A percentile compares a stretch with the other conserved stretches of the same genome.
Conservation (phyloP, 2,113 vertebrate genomes). For the Petroica traversi region DNA sequence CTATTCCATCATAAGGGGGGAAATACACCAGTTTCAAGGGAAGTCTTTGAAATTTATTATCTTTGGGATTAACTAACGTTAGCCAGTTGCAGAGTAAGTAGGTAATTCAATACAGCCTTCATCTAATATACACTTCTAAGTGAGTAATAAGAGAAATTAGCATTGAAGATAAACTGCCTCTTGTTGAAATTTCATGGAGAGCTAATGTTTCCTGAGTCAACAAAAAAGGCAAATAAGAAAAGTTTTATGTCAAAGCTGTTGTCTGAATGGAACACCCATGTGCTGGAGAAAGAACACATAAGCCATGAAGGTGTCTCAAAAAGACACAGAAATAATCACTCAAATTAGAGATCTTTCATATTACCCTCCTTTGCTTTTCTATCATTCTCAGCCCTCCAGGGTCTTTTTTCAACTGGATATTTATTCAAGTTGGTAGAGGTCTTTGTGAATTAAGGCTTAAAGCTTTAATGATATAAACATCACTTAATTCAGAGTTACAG, state of each 20-base stretch:
- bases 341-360: not conserved
- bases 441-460: not conserved
- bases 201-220: not conserved
- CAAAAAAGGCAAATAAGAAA: not conserved
- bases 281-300: not conserved
- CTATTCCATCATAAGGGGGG: not conserved
- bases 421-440: not conserved
- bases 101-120: slow-evolving; percentile 21
- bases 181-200: slow-evolving; percentile 37
- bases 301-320: not conserved
- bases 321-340: not conserved
- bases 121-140: not conserved
- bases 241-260: not conserved
- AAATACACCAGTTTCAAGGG: not conserved
- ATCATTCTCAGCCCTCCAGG: not conserved
- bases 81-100: not conserved
- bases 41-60: slow-evolving; percentile 9
- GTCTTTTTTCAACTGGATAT: not conserved
- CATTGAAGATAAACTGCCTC: not conserved
- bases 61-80: not conserved
- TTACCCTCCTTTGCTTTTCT: not conserved
- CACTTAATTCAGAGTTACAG: not conserved
- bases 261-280: not conserved
- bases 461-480: not conserved
- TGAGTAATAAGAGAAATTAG: slow-evolving; percentile 32